Conservation (phyloP, 2,797 vertebrate species). For the Caiman crocodilus region DNA sequence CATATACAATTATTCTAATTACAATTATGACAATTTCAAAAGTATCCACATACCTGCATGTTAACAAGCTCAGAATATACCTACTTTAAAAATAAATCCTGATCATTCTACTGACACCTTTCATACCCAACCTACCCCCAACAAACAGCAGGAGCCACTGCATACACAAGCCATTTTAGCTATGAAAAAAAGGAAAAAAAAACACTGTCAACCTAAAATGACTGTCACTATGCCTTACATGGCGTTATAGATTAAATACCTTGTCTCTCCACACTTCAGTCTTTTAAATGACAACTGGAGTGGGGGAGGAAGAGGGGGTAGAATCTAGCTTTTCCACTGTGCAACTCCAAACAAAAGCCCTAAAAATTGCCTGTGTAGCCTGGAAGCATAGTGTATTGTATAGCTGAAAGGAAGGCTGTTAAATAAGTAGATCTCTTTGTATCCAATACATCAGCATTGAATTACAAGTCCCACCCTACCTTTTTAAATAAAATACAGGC, state of each 20-base stretch:
- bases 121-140: constrained; percentile 5
- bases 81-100: constrained; percentile 40
- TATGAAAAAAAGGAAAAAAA: not conserved
- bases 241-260: constrained; percentile 41
- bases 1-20: no score
- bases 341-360: not conserved
- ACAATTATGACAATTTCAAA: not conserved
- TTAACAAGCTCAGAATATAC: not conserved
- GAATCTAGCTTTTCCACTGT: not conserved
- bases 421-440: not conserved
- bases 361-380: not conserved
- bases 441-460: not conserved
- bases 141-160: constrained; percentile 37
- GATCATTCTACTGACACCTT: constrained; percentile 50
- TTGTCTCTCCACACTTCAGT: constrained; percentile 20
- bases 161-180: not conserved
- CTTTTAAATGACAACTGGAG: constrained; percentile 58
- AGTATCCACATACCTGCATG: not conserved
- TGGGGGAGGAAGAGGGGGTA: not conserved
- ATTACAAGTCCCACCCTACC: not conserved
- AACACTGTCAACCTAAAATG: constrained; percentile 29
- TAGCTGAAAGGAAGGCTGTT: not conserved
- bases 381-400: not conserved
- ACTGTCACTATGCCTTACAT: not conserved
- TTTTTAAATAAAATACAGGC: not conserved